Evolutionary conservation across 2,888 invertebrate genomes (phyloP).

Genomic region (Suillia variegata): DNA sequence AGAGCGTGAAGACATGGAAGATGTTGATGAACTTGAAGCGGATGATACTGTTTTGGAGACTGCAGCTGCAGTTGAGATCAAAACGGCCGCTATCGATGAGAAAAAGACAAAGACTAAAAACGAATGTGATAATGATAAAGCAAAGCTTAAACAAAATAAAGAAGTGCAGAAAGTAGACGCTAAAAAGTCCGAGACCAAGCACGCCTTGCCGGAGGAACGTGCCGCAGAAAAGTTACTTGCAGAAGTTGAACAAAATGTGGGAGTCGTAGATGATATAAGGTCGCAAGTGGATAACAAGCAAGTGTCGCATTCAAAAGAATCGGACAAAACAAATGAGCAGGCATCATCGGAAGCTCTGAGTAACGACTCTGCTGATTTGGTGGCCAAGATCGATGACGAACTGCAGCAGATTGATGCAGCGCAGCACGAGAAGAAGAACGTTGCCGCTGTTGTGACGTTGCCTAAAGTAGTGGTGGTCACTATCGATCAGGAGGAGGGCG

Average conservation of each 20-base stretch:
- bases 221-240: no score
- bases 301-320: not conserved
- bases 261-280: no score
- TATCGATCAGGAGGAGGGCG: slow-evolving; percentile 11
- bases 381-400: no score
- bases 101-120: slow-evolving; percentile 21
- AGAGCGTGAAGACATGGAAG: slow-evolving; percentile 12
- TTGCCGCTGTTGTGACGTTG: no score
- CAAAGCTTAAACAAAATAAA: slow-evolving; percentile 28
- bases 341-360: not conserved
- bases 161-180: not conserved
- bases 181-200: no score
- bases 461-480: not conserved
- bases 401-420: no score
- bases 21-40: slow-evolving; percentile 2
- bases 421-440: no score
- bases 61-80: not conserved
- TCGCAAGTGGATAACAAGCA: not conserved
- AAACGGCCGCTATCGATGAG: no score
- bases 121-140: slow-evolving; percentile 20
- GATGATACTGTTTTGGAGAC: slow-evolving; percentile 1
- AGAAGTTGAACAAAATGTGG: no score
- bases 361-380: no score
- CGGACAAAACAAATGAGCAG: not conserved
- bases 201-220: no score